Evolutionary conservation across 2,113 vertebrate species (phyloP), one percentile per base, ranked within the genome.

Genomic region (Ceratotherium simum): DNA sequence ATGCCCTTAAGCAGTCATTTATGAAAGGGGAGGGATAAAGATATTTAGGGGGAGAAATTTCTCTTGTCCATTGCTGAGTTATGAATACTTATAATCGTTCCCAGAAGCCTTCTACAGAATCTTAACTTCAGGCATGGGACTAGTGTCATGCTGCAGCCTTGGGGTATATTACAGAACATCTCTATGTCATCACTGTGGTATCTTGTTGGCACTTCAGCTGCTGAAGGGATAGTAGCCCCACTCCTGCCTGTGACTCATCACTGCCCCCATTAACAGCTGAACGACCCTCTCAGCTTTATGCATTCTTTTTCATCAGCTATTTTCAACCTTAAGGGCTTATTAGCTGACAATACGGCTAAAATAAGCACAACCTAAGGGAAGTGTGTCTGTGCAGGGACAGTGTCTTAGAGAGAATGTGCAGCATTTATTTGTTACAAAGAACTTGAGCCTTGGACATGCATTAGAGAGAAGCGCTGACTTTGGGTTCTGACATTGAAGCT

Each of bases 271-370:
- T 33, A 56, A 10, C 51, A 54, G 14, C 51, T 6, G 0, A 65
- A 54, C 54, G 21, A 65, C 5, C 51, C 4, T 36, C 42, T 81
- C 70, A 23, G 36, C 36, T 85, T 78, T 46, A 39, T 90, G 33
- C 36, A 27, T 92, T 79, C 79, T n/a, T 96, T 89, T 62, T 69
- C 73, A 86, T 85, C 46, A 76, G 56, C 48, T 91, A 20, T 48
- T 80, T 70, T 91, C 80, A 78, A 20, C 17, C 48, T 73, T 39
- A 13, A 58, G 33, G 42, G 51, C 39, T 51, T 16, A 23, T 46
- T 86, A 76, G 73, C 62, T 51, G 60, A 56, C 18, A 42, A 1
- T n/a, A 33, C 1, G 18, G 27, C 33, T 82, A 65, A 65, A 78
- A 20, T 27, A 82, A 46, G 36, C 10, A 42, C n/a, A 82, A 64